Conservation (phyloP, 1,140 invertebrate species). For the Callitettix versicolor region DNA sequence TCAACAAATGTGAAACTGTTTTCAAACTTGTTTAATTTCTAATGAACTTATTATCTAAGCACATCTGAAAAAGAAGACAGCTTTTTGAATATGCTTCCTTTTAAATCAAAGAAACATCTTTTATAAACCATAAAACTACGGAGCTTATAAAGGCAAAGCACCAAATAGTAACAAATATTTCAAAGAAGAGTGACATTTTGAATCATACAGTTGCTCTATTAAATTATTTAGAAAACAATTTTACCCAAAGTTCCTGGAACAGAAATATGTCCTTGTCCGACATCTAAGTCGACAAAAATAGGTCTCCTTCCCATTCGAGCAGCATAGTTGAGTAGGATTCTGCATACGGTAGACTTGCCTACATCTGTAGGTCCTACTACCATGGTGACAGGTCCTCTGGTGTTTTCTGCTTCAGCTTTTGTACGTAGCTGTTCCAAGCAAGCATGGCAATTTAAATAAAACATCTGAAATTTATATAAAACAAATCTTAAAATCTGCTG, state of each 20-base stretch:
- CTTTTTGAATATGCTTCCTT: no score
- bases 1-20: no score
- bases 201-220: no score
- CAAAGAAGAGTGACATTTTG: no score
- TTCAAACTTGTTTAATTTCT: no score
- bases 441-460: constrained; percentile 91
- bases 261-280: constrained; percentile 88
- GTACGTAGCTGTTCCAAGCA: constrained; percentile 82
- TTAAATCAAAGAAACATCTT: no score
- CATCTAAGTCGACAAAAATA: constrained; percentile 91
- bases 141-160: no score
- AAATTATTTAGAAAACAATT: constrained; percentile 8
- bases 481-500: not conserved
- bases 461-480: constrained; percentile 22
- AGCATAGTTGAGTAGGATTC: constrained; percentile 88
- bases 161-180: no score
- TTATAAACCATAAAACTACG: no score
- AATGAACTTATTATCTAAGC: no score
- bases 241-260: constrained; percentile 82
- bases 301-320: constrained; percentile 75
- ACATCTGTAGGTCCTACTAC: constrained; percentile 91
- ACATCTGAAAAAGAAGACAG: no score
- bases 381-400: constrained; percentile 74
- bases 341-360: constrained; percentile 87
- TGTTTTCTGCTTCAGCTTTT: constrained; percentile 60